These are phyloP conservation scores for Tragelaphus strepsiceros DNA, from an alignment of 2,113 vertebrate species.

Conservation along the genomic window DNA sequence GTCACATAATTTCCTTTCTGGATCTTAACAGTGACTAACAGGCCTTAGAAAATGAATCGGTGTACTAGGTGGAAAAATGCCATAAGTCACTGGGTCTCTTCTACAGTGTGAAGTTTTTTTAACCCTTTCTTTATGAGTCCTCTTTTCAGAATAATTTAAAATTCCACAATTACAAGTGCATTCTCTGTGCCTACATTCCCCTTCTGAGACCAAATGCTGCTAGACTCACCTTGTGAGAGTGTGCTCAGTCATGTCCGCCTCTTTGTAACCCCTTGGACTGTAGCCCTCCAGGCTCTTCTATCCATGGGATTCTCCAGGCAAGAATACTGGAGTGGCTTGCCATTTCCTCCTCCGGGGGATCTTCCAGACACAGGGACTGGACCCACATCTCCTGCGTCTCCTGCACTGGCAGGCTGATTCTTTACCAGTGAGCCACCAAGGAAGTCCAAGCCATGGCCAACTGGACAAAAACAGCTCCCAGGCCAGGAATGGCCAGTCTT, in stretches of 20 bases:
- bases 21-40: background rate
- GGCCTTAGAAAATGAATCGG: background rate
- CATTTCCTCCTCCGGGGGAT: background rate
- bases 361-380: background rate
- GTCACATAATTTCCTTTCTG: constrained; percentile 40
- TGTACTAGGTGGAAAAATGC: background rate
- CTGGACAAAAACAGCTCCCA: background rate
- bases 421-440: background rate
- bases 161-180: background rate
- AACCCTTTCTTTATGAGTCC: background rate
- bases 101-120: background rate
- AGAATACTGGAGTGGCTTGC: background rate
- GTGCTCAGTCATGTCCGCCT: background rate
- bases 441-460: background rate
- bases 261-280: background rate
- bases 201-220: background rate
- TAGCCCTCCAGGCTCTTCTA: background rate
- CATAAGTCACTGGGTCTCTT: background rate
- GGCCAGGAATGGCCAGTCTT: background rate
- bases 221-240: background rate
- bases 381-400: background rate
- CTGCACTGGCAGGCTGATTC: background rate
- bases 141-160: constrained; percentile 21
- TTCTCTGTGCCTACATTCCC: background rate
- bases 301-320: background rate